Percentiles rank a stretch among this genome's conserved stretches.
phyloP scores from a whole-genome alignment of 2,888 invertebrate species.

The Nephrocerus scutellatus region DNA sequence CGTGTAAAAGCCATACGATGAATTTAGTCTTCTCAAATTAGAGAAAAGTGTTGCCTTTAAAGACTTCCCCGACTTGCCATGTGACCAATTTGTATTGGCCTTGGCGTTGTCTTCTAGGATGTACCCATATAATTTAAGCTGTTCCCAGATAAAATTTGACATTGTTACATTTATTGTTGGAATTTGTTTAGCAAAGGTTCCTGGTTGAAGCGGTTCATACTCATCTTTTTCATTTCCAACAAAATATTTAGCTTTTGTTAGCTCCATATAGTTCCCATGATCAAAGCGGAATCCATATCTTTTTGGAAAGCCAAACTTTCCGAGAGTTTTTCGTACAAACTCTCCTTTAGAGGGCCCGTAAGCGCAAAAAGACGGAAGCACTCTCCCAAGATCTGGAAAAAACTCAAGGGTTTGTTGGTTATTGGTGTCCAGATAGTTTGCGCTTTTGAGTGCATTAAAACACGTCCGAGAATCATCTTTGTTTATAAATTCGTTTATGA shows the following conservation, averaged over 20 bases:
- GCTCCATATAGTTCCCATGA: constrained; percentile 13
- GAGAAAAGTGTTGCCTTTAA: constrained; percentile 1
- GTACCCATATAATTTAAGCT: constrained; percentile 5
- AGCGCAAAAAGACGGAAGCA: constrained; percentile 12
- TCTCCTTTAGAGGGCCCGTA: constrained; percentile 11
- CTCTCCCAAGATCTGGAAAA: constrained; percentile 6
- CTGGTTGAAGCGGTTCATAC: constrained; percentile 9
- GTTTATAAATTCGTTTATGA: constrained; percentile 2
- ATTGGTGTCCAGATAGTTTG: constrained; percentile 6
- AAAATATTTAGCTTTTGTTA: constrained; percentile 17
- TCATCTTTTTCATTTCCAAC: constrained; percentile 2
- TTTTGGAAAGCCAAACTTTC: constrained; percentile 15
- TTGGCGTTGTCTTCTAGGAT: constrained; percentile 9
- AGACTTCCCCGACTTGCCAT: constrained; percentile 9
- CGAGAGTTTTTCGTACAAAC: constrained; percentile 11
- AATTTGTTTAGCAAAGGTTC: constrained; percentile 8
- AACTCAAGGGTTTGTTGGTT: constrained; percentile 6
- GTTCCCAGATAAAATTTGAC: constrained; percentile 13
- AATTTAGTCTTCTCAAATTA: constrained; percentile 3
- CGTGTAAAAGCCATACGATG: constrained; percentile 4
- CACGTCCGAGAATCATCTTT: constrained; percentile 3
- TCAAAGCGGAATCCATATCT: constrained; percentile 18
- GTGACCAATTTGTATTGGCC: constrained; percentile 4
- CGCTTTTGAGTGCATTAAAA: constrained; percentile 6
- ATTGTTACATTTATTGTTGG: not conserved